Percentiles rank a stretch among this genome's conserved stretches.
Conservation (phyloP, 1,140 invertebrate species). For the Scylla paramamosain region DNA sequence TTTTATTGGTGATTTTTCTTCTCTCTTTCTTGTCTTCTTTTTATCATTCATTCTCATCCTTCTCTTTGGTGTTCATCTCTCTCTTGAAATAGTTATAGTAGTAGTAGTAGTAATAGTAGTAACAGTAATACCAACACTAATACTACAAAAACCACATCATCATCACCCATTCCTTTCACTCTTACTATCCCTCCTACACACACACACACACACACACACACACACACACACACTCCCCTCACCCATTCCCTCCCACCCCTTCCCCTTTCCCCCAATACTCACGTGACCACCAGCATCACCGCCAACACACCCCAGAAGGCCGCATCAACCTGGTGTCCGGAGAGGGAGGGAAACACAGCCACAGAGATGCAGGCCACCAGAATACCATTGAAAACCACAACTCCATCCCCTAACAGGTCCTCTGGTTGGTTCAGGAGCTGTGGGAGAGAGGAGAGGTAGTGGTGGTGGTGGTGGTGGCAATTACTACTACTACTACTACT, state of each 20-base stretch:
- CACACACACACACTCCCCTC: neutral
- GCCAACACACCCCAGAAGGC: constrained; percentile 33
- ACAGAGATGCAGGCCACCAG: constrained; percentile 73
- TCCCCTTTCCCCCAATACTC: constrained; percentile 14
- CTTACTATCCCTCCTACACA: too few relatives aligned
- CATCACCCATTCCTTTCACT: too few relatives aligned
- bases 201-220: neutral
- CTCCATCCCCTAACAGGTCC: constrained; percentile 64
- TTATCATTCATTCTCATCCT: too few relatives aligned
- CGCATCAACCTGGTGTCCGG: constrained; percentile 30
- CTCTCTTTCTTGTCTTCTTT: too few relatives aligned
- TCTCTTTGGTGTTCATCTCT: too few relatives aligned
- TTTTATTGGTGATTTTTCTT: too few relatives aligned
- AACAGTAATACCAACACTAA: too few relatives aligned
- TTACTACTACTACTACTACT: neutral
- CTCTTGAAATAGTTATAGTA: too few relatives aligned
- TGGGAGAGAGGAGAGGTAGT: neutral
- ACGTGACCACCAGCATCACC: constrained; percentile 58
- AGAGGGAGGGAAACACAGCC: constrained; percentile 64
- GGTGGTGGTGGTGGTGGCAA: neutral
- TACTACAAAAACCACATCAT: too few relatives aligned
- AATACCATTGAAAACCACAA: constrained; percentile 70
- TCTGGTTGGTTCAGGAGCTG: constrained; percentile 68
- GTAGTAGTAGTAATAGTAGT: too few relatives aligned
- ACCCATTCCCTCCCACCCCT: neutral